Base-by-base conservation (phyloP, 2,113 vertebrate genomes). In the Polypterus bichir region DNA sequence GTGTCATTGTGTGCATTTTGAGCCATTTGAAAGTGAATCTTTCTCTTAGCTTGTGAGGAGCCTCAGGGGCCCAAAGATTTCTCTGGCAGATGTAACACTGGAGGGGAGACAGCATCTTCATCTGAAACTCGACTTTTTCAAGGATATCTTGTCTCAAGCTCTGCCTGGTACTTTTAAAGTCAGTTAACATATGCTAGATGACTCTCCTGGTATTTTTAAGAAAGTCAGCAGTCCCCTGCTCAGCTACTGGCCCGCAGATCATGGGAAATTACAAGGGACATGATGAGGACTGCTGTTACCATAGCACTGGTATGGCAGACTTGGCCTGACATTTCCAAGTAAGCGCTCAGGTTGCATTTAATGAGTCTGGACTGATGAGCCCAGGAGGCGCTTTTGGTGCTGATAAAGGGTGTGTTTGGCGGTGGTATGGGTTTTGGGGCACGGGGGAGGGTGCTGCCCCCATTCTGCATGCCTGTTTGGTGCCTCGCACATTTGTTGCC, bases 311-410 rank as follows among this genome's bases (percentile, higher is more conserved):
- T 27, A 10, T 46, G 49, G 27, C 4, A 54, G 60, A 70, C 69
- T 73, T 66, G 66, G 75, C 70, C 74, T 79, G 72, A 71, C 71
- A 74, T 76, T 71, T 79, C 57, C 73, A 49, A 62, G 70, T 71
- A 73, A 71, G 78, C 72, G 52, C 60, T 70, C 71, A 74, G 70
- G 77, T 72, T 47, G 6, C 52, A 56, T 70, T 64, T 74, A 58
- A 67, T 67, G 61, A 56, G 70, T 68, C 70, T 57, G 1, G 72
- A 69, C 74, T 74, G 70, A 73, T 71, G 56, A 70, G 77, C 66
- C 76, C 54, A 47, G 57, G 6, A 54, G 45, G 54, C 52, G 1
- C n/a, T 45, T 47, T 59, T 11, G 53, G n/a, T n/a, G 8, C 4
- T 3, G 48, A 48, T 8, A 6, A 10, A 49, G 8, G 3, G 3